Percentiles rank a stretch among this genome's conserved stretches.
These are phyloP conservation scores for Sialis lutaria DNA, from an alignment of 2,888 invertebrate genomes.

Conservation along the genomic window DNA sequence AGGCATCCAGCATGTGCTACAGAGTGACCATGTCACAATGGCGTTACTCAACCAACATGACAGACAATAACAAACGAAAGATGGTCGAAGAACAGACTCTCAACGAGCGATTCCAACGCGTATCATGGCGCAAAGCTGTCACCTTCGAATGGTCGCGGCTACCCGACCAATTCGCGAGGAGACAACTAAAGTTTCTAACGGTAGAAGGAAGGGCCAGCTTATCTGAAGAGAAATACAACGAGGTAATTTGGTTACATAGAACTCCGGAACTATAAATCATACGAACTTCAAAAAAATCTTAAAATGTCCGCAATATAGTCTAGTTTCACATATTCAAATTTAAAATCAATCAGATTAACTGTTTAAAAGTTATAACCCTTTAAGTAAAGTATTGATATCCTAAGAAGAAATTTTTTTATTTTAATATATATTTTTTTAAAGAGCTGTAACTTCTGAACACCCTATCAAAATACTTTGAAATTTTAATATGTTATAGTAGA, in stretches of 20 bases:
- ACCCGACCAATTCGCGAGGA: conserved; percentile 42
- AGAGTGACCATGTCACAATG: conserved; percentile 54
- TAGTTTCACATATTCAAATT: no score
- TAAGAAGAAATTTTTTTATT: no score
- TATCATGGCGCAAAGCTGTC: conserved; percentile 56
- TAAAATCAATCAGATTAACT: no score
- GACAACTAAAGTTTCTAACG: conserved; percentile 53
- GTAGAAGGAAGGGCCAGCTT: conserved; percentile 57
- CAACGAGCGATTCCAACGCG: conserved; percentile 53
- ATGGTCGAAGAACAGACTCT: conserved; percentile 56
- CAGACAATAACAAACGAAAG: conserved; percentile 46
- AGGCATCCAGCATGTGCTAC: conserved; percentile 56
- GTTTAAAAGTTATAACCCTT: no score
- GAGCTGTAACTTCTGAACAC: no score
- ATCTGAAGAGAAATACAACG: conserved; percentile 52
- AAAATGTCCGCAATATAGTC: no score
- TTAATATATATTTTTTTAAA: no score
- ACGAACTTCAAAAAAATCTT: no score
- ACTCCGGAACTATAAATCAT: no score
- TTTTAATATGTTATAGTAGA: no score
- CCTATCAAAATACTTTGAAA: no score
- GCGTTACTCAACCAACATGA: conserved; percentile 61
- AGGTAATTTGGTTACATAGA: conserved; percentile 28
- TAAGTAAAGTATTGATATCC: no score
- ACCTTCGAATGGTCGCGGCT: conserved; percentile 51